Percentiles rank a stretch among this genome's conserved stretches.
These are phyloP conservation scores for Calidris pugnax DNA, from an alignment of 2,113 vertebrate genomes.

Conservation along the genomic window DNA sequence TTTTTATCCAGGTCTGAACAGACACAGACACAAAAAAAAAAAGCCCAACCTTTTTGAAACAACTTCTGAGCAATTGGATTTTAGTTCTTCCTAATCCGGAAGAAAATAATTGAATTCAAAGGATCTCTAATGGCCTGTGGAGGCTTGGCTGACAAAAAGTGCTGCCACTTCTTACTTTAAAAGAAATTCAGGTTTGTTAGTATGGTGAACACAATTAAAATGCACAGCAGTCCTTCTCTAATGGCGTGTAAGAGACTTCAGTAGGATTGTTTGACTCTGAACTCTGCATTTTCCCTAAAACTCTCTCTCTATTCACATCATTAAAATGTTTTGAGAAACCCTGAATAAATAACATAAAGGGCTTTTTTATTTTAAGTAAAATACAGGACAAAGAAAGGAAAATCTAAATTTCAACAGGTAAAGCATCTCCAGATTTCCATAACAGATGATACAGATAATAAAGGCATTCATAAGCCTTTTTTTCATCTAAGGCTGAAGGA, in stretches of 20 bases:
- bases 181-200: conserved; percentile 5
- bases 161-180: background rate
- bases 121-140: background rate
- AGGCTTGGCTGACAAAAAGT: background rate
- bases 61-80: background rate
- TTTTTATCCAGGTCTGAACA: background rate
- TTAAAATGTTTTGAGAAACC: conserved; percentile 18
- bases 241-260: background rate
- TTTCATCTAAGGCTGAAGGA: background rate
- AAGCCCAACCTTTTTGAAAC: background rate
- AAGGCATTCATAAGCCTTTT: background rate
- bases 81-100: background rate
- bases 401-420: background rate
- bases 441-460: conserved; percentile 1
- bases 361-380: background rate
- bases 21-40: background rate
- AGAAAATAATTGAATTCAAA: conserved; percentile 39
- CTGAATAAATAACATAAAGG: background rate
- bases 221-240: conserved; percentile 9
- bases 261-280: background rate
- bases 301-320: background rate
- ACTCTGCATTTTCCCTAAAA: conserved; percentile 12
- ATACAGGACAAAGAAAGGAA: background rate
- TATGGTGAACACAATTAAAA: conserved; percentile 15
- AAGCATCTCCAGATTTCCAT: background rate